Evolutionary conservation across 2,888 invertebrate genomes (phyloP), one percentile per base, ranked within the genome.

Genomic region (Entomobrya proxima): DNA sequence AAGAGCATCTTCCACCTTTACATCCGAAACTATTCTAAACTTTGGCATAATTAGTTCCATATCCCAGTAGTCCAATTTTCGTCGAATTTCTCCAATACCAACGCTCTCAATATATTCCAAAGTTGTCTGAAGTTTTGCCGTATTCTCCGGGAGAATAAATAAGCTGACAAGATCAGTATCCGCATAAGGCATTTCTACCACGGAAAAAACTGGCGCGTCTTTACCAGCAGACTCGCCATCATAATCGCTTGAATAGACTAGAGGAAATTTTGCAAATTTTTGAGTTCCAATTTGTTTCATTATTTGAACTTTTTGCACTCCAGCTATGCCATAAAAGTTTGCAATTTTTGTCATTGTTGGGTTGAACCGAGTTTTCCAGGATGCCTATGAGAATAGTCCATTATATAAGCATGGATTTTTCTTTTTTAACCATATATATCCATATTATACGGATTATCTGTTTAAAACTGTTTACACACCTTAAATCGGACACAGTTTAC

Each of bases 401-500:
- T 15, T 2, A 13, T 47, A 47, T 13, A 47, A 15, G 11, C 40
- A 40, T 40, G 5, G 47, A 15, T 15, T n/a, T 15, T 47, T n/a
- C 3, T 52, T 21, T 6, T 21, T 2, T 52, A 18, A 11, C 15
- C 18, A 52, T 21, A 18, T 21, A 52, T 21, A 52, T 52, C 6
- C 1, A 21, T 4, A 21, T 52, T 15, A 21, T 21, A 21, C 24
- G 52, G n/a, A 50, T 13, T 15, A 50, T 15, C 4, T 52, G 5
- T 6, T 6, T 4, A 5, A 52, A 50, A 15, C 21, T 21, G 24
- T 44, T 3, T 74, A 13, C 76, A 9, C 67, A 79, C 79, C 79
- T 82, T 75, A 27, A 82, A 82, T 61, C 64, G 37, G n/a, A 82
- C 82, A 18, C 82, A 82, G 27, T 82, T 82, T 2, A 82, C 82